Evolutionary conservation across 2,113 vertebrate species (phyloP).

Genomic region (Cromileptes altivelis): DNA sequence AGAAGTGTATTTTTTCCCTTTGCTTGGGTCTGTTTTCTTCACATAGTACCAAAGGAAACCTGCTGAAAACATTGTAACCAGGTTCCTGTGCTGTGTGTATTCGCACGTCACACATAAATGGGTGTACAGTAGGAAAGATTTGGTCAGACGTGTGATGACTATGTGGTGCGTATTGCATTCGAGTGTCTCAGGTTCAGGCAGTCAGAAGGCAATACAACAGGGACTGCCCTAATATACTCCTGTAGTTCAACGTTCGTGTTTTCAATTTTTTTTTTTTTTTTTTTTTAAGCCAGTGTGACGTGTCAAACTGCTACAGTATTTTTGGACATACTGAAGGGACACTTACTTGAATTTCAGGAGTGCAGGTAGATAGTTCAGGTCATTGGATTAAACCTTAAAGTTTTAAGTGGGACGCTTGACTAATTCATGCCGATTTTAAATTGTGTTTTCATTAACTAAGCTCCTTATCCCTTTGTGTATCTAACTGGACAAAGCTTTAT

Average conservation of each 20-base stretch:
- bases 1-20: neutral
- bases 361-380: neutral
- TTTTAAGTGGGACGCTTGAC: slow-evolving; percentile 6
- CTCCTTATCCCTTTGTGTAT: slow-evolving; percentile 24
- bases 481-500: slow-evolving; percentile 48
- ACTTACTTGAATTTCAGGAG: slow-evolving; percentile 36
- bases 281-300: slow-evolving; percentile 31
- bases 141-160: neutral
- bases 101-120: slow-evolving; percentile 18
- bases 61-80: slow-evolving; percentile 1
- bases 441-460: slow-evolving; percentile 30
- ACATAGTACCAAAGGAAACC: slow-evolving; percentile 46
- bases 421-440: slow-evolving; percentile 30
- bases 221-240: neutral
- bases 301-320: slow-evolving; percentile 22
- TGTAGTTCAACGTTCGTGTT: slow-evolving; percentile 6
- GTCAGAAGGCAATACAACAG: slow-evolving; percentile 22
- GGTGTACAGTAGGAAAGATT: neutral
- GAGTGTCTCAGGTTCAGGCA: slow-evolving; percentile 55
- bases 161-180: slow-evolving; percentile 10
- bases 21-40: slow-evolving; percentile 9
- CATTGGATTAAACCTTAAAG: slow-evolving; percentile 18
- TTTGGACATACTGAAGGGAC: slow-evolving; percentile 31
- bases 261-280: neutral
- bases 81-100: slow-evolving; percentile 6